Base-by-base conservation (phyloP, 2,888 invertebrate species). In the Drosophila yooni region DNA sequence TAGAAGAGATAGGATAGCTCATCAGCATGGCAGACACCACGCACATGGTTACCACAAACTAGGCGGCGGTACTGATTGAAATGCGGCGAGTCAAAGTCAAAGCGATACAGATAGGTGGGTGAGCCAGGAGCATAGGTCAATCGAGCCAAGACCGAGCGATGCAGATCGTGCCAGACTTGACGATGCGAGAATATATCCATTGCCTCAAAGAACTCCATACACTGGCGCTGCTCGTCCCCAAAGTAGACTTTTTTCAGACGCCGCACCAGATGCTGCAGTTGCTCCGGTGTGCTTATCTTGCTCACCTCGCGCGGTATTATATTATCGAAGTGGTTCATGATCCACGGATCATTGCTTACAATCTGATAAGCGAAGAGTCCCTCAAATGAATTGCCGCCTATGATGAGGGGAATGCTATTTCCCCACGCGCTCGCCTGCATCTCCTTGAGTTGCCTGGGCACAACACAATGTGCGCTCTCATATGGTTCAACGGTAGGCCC, bases 1-100 rank as follows among this genome's bases (percentile, higher is more conserved):
- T 91, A 89, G 46, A 93, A 93, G 1, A 93, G 57, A 54, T 93
- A 93, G 6, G 92, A 91, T 8, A 93, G 27, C 46, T 93, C 93
- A 71, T 93, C 93, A 0, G 79, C 93, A 76, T 93, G 93, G 25
- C 90, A 84, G 2, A 91, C 91, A 4, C 93, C 93, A 2, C 88
- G 86, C 0, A 89, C 68, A 1, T 59, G 70, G 5, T 75, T 70
- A 3, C 91, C 92, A 58, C 92, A 92, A 21, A 83, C 87, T 5
- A 91, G 57, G 40, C 84, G 72, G 10, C 92, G 91, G 59, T 89
- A 89, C 25, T 91, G 91, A 78, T 93, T 93, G 52, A 92, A 92
- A 58, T 83, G 79, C n/a, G 88, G 79, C 0, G 93, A 93, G 66
- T 93, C 93, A 51, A 91, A 91, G 27, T 92, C 92, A 36, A 93